A percentile compares a stretch with the other conserved stretches of the same genome.
These are phyloP conservation scores for Dinothrombium tinctorium DNA, from an alignment of 1,140 invertebrate genomes.

Conservation along the genomic window DNA sequence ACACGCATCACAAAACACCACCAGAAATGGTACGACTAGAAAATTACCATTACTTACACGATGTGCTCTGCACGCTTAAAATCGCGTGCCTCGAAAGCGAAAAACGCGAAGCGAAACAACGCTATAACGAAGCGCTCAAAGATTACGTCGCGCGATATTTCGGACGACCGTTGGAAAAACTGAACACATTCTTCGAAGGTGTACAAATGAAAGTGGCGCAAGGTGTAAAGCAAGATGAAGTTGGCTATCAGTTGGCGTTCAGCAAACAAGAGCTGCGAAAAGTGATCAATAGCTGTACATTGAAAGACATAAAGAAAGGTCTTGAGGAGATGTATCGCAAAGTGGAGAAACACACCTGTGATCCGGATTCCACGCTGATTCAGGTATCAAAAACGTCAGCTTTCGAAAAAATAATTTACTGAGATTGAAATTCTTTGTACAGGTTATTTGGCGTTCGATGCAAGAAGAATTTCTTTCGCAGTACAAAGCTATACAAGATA, in stretches of 20 bases:
- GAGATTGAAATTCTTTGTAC: slow-evolving; percentile 18
- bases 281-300: slow-evolving; percentile 85
- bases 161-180: slow-evolving; percentile 77
- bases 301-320: slow-evolving; percentile 76
- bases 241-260: slow-evolving; percentile 89
- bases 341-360: slow-evolving; percentile 86
- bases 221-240: slow-evolving; percentile 88
- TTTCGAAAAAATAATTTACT: not conserved
- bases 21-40: slow-evolving; percentile 66
- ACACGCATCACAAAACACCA: slow-evolving; percentile 76
- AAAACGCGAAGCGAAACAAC: slow-evolving; percentile 69
- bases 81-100: slow-evolving; percentile 63
- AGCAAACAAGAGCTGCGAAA: slow-evolving; percentile 88
- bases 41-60: slow-evolving; percentile 87
- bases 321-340: slow-evolving; percentile 76
- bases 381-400: slow-evolving; percentile 32
- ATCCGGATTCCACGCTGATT: slow-evolving; percentile 65
- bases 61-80: slow-evolving; percentile 63
- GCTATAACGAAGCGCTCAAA: slow-evolving; percentile 55
- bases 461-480: slow-evolving; percentile 96
- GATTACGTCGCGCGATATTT: slow-evolving; percentile 83
- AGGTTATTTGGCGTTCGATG: slow-evolving; percentile 98
- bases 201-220: slow-evolving; percentile 66
- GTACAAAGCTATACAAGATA: slow-evolving; percentile 74
- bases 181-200: slow-evolving; percentile 91